Base-by-base conservation (phyloP, 2,888 invertebrate species). In the Pristionchus arcanus region DNA sequence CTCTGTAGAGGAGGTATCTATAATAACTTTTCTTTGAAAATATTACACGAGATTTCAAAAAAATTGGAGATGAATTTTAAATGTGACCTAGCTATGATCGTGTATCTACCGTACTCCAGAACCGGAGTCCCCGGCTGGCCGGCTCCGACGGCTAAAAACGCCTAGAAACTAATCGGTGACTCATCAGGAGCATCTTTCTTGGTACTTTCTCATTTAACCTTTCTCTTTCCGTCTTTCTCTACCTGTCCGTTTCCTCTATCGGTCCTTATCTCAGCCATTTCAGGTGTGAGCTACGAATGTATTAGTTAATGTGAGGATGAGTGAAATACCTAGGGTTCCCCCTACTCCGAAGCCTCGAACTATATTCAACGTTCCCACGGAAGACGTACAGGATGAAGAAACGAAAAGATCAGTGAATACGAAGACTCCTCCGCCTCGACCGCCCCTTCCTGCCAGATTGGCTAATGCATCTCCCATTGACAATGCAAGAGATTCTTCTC, bases 321-420 rank as follows among this genome's bases (percentile, higher is more conserved):
- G 37, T 21, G 87, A 68, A 66, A 15, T 34, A 25, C 28, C 63
- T n/a, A 34, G 34, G 19, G 59, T 28, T 81, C 89, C 89, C 25
- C 89, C 89, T 3, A 63, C 63, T 59, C 89, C 89, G 16, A 89
- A 89, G 31, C 89, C 77, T 25, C 77, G 89, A 25, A 89, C 89
- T 11, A 81, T 59, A 3, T 89, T 89, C 81, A 81, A 89, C 28
- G 28, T 89, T 25, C 87, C 87, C 16, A 59, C n/a, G 63, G 87
- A 87, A 15, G 87, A 71, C 11, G 28, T 16, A 19, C 37, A 66
- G 7, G 63, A 66, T 34, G 86, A 63, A 25, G 66, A 42, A 37
- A 28, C 63, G 21, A 55, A 31, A 59, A 13, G 21, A n/a, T 31
- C 19, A 55, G 55, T 31, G 55, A 53, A 7, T 13, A 42, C 34